Conservation (phyloP, 1,140 invertebrate species). For the Zaprionus gabonicus region DNA sequence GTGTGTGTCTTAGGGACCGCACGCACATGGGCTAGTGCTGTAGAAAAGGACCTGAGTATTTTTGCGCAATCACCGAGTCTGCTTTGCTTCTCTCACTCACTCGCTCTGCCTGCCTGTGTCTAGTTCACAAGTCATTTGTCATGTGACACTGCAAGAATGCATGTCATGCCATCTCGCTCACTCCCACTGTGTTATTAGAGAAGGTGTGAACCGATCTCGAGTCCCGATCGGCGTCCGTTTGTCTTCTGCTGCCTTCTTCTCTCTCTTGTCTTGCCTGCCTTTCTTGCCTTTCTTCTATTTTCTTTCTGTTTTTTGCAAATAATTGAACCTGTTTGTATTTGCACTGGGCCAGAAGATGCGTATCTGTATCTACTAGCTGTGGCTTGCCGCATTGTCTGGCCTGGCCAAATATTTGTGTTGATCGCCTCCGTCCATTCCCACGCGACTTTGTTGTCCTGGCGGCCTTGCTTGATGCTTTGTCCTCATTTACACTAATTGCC, state of each 20-base stretch:
- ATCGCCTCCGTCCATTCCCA: conserved; percentile 59
- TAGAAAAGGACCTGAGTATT: conserved; percentile 60
- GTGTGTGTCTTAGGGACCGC: conserved; percentile 58
- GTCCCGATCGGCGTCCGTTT: conserved; percentile 49
- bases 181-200: conserved; percentile 44
- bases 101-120: not conserved
- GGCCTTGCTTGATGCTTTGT: conserved; percentile 60
- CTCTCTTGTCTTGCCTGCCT: not conserved
- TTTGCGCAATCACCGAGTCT: conserved; percentile 76
- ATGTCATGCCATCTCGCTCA: conserved; percentile 15
- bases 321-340: conserved; percentile 76
- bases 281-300: conserved; percentile 4
- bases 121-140: conserved; percentile 67
- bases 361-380: conserved; percentile 3
- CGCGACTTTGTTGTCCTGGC: conserved; percentile 45
- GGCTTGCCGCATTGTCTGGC: conserved; percentile 68
- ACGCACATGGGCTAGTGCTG: conserved; percentile 42
- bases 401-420: conserved; percentile 63
- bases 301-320: conserved; percentile 62
- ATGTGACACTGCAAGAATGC: conserved; percentile 72
- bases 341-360: not conserved
- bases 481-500: conserved; percentile 75
- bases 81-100: conserved; percentile 9
- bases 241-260: conserved; percentile 34
- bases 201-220: conserved; percentile 62